Percentiles rank a stretch among this genome's conserved stretches.
Conservation (phyloP, 30 jellyfish, hydroid and myxozoan species). For the Cassiopea andromeda region DNA sequence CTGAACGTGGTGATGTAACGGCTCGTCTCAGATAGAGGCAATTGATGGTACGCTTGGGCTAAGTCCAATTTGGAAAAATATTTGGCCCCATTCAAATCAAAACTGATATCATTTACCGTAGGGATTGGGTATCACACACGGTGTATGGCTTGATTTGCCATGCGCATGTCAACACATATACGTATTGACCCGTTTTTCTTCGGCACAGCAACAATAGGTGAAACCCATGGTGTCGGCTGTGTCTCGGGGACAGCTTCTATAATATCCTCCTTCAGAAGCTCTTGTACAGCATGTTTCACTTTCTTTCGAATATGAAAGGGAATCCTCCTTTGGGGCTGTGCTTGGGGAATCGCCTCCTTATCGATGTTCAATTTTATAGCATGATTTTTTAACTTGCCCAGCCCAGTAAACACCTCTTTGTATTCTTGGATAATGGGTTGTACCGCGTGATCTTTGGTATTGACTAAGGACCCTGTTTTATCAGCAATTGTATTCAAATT, state of each 20-base stretch:
- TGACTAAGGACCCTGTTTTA: not conserved
- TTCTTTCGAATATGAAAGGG: conserved; percentile 12
- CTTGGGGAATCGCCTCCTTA: too few species aligned
- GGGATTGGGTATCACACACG: conserved; percentile 64
- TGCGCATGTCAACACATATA: conserved; percentile 61
- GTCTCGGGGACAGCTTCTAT: conserved; percentile 56
- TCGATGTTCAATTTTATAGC: too few species aligned
- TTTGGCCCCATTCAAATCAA: conserved; percentile 46
- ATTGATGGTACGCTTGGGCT: conserved; percentile 58
- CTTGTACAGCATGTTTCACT: conserved; percentile 36
- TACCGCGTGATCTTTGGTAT: conserved; percentile 20
- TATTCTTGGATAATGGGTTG: not conserved
- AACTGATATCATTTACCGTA: conserved; percentile 59
- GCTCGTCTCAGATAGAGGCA: conserved; percentile 38
- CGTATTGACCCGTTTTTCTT: conserved; percentile 16
- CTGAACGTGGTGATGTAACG: conserved; percentile 65
- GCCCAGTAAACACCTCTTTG: not conserved
- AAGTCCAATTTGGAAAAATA: conserved; percentile 55
- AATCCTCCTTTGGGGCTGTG: too few species aligned
- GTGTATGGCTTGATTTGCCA: conserved; percentile 50
- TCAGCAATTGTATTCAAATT: conserved; percentile 14
- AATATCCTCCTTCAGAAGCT: conserved; percentile 43
- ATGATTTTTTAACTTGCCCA: conserved; percentile 24
- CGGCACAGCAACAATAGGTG: conserved; percentile 64
- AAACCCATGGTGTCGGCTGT: conserved; percentile 73